These are phyloP conservation scores for Polymixis flavicincta DNA, from an alignment of 2,888 invertebrate species.

Conservation along the genomic window DNA sequence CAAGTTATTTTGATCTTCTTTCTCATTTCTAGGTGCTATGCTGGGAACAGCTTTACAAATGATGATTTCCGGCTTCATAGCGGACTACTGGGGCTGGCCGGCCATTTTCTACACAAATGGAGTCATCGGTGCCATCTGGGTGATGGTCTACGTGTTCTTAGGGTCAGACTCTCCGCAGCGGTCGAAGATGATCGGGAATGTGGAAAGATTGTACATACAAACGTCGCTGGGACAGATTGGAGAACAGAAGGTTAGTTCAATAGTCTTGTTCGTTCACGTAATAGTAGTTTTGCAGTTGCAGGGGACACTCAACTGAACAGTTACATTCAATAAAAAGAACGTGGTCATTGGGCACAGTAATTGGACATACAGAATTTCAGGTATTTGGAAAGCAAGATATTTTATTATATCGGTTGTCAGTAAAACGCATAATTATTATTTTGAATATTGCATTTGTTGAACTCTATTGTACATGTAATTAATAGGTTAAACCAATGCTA, in stretches of 20 bases:
- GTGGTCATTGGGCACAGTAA: neutral
- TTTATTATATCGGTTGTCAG: too few species aligned
- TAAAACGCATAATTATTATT: neutral
- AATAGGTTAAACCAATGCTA: too few species aligned
- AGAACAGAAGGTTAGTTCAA: conserved; percentile 73
- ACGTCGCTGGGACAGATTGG: conserved; percentile 82
- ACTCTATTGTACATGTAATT: neutral
- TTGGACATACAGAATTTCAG: neutral
- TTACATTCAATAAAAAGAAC: neutral
- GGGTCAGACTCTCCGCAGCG: conserved; percentile 92
- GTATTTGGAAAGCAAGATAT: neutral
- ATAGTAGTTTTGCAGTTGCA: neutral
- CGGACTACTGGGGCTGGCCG: conserved; percentile 91
- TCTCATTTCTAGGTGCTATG: conserved; percentile 83
- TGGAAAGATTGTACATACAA: conserved; percentile 93
- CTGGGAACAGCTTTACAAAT: conserved; percentile 91
- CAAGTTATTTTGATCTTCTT: neutral
- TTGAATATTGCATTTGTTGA: neutral
- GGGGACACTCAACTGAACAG: neutral
- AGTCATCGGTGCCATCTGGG: conserved; percentile 88
- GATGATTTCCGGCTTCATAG: conserved; percentile 85
- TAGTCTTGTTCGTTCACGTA: neutral
- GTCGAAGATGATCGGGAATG: conserved; percentile 90
- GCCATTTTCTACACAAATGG: conserved; percentile 92
- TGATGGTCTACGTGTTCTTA: conserved; percentile 89